A percentile compares a stretch with the other conserved stretches of the same genome.
phyloP scores from a whole-genome alignment of 1,140 invertebrate genomes.

The Drosophila mojavensis region DNA sequence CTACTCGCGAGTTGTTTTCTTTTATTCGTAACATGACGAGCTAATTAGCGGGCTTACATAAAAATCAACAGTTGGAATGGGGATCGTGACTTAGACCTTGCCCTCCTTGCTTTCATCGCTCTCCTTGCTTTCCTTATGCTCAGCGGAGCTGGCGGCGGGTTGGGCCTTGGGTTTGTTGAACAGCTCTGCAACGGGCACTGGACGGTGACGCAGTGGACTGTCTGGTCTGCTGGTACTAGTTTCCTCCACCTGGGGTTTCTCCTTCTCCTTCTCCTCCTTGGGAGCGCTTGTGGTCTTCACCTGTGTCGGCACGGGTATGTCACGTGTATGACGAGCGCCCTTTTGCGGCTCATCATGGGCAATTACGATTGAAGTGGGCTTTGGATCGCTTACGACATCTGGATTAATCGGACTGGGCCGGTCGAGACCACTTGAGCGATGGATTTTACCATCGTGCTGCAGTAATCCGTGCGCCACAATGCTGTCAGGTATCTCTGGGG shows the following conservation, averaged over 20 bases:
- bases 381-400: constrained; percentile 54
- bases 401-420: constrained; percentile 60
- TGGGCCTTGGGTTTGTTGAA: constrained; percentile 47
- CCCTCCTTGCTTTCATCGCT: constrained; percentile 10
- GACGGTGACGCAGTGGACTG: constrained; percentile 46
- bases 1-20: constrained; percentile 16
- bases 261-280: constrained; percentile 28
- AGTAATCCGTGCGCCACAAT: too few relatives aligned
- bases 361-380: constrained; percentile 16
- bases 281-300: constrained; percentile 35
- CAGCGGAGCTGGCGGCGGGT: constrained; percentile 34
- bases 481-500: too few relatives aligned
- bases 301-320: constrained; percentile 68
- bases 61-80: background rate
- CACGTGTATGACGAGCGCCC: constrained; percentile 38
- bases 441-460: too few relatives aligned
- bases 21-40: constrained; percentile 28
- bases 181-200: constrained; percentile 58
- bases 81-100: constrained; percentile 12
- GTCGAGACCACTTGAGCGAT: background rate
- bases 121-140: constrained; percentile 45
- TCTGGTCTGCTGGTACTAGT: constrained; percentile 13
- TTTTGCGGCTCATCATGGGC: background rate
- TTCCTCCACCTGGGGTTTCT: constrained; percentile 13
- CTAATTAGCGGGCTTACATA: constrained; percentile 35